Conservation (phyloP, 1,140 invertebrate species). For the Aphelenchoides fujianensis region DNA sequence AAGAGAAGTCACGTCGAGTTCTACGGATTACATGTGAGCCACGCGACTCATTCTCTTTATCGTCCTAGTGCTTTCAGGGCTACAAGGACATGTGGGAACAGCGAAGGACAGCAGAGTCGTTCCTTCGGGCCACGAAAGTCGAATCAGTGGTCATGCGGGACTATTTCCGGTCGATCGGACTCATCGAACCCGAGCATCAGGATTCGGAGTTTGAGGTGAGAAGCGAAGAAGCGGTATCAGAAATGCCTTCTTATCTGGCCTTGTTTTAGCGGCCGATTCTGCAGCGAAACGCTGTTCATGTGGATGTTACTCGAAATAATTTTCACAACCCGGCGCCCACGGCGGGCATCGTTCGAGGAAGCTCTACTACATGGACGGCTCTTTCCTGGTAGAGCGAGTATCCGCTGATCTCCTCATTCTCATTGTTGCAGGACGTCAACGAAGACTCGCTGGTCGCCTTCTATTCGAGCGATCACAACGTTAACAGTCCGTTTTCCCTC, state of each 20-base stretch:
- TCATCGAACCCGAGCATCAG: not conserved
- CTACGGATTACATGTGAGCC: too few species aligned
- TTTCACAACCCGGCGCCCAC: not conserved
- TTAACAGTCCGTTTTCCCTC: not conserved
- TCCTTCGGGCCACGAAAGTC: not conserved
- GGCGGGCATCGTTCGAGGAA: not conserved
- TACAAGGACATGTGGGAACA: not conserved
- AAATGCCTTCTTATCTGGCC: not conserved
- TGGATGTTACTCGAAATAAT: slow-evolving; percentile 11
- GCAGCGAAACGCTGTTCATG: not conserved
- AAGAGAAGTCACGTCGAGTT: not conserved
- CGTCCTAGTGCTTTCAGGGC: too few species aligned
- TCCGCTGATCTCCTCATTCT: too few species aligned
- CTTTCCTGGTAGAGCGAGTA: too few species aligned
- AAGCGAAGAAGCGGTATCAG: too few species aligned
- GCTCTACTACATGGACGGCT: too few species aligned
- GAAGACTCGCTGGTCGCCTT: not conserved
- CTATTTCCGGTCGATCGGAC: not conserved
- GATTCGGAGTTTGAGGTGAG: not conserved
- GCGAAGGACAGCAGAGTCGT: not conserved
- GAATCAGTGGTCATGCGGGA: not conserved
- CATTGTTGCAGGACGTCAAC: too few species aligned
- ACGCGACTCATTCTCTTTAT: too few species aligned
- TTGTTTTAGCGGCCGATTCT: not conserved
- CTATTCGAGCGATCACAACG: too few species aligned